These are phyloP conservation scores for Smittia sp. DNA, from an alignment of 2,888 invertebrate genomes.

Conservation along the genomic window DNA sequence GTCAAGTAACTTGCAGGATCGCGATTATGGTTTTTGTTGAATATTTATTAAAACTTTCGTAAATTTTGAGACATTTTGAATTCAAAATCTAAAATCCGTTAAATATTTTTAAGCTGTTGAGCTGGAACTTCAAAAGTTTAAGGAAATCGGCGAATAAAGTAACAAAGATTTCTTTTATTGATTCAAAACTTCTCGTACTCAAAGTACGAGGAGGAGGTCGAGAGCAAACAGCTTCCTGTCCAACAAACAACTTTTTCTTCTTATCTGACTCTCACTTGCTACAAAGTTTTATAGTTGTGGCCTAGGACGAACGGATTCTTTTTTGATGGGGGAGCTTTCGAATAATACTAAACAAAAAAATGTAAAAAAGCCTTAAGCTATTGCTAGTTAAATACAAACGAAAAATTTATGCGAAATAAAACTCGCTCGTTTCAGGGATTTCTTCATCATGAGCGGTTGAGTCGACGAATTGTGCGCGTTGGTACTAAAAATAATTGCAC, in stretches of 20 bases:
- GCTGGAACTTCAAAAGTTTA: too few species aligned
- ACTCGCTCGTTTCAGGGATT: not conserved
- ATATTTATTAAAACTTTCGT: too few species aligned
- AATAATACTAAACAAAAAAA: conserved; percentile 1
- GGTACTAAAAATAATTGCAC: conserved; percentile 6
- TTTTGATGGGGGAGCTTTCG: not conserved
- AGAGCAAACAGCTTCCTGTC: not conserved
- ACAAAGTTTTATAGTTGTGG: too few species aligned
- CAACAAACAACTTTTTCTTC: conserved; percentile 4
- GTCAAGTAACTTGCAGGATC: too few species aligned
- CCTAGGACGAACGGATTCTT: too few species aligned
- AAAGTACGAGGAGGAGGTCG: not conserved
- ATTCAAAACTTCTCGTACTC: not conserved
- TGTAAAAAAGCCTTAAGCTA: not conserved
- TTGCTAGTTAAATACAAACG: conserved; percentile 2
- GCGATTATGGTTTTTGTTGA: too few species aligned
- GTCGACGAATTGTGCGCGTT: not conserved
- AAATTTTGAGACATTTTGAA: too few species aligned
- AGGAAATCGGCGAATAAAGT: not conserved
- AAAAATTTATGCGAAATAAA: conserved; percentile 6
- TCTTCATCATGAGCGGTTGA: not conserved
- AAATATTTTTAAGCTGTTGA: too few species aligned
- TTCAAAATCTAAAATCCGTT: too few species aligned
- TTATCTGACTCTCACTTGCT: conserved; percentile 4
- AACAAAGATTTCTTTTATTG: conserved; percentile 6